These are phyloP conservation scores for Syngnathoides biaculeatus DNA, from an alignment of 2,113 vertebrate species.

Conservation along the genomic window DNA sequence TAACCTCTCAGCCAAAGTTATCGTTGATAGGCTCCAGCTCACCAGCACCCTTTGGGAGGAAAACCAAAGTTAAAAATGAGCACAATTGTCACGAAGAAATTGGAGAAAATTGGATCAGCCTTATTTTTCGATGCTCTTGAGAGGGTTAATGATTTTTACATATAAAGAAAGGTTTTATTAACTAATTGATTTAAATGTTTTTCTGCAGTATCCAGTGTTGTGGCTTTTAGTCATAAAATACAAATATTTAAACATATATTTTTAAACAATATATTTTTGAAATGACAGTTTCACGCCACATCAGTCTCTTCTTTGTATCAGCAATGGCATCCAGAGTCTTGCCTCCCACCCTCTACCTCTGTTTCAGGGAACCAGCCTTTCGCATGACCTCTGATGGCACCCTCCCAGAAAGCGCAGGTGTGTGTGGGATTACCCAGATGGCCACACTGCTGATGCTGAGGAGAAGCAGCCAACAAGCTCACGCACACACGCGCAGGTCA, in stretches of 20 bases:
- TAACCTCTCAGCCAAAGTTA: too few relatives aligned
- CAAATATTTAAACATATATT: too few relatives aligned
- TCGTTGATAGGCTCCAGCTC: background rate
- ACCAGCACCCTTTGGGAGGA: background rate
- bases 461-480: conserved; percentile 28
- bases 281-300: background rate
- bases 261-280: background rate
- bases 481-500: conserved; percentile 22
- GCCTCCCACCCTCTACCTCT: conserved; percentile 32
- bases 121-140: background rate
- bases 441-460: conserved; percentile 37
- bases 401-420: conserved; percentile 59
- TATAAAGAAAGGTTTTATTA: background rate
- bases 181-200: background rate
- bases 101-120: too few relatives aligned
- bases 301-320: background rate
- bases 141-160: background rate
- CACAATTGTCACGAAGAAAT: too few relatives aligned
- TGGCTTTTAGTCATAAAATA: too few relatives aligned
- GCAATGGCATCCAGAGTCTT: background rate
- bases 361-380: conserved; percentile 22
- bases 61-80: too few relatives aligned
- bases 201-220: too few relatives aligned
- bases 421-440: conserved; percentile 65
- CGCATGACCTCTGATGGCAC: conserved; percentile 36